Evolutionary conservation across 2,888 invertebrate genomes (phyloP).

Genomic region (Platycheirus albimanus): DNA sequence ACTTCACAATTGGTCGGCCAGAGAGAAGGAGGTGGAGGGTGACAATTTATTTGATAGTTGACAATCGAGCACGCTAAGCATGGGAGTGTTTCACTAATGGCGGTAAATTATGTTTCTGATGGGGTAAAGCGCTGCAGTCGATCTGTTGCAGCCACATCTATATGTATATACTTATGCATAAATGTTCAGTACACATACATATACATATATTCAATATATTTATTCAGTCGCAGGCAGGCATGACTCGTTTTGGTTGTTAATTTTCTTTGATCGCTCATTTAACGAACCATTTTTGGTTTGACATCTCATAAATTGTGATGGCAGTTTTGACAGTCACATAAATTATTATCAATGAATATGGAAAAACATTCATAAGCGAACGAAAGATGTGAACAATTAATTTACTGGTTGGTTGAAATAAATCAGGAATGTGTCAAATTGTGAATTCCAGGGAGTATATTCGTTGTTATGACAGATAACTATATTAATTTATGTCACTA

Average conservation of each 20-base stretch:
- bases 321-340: slow-evolving; percentile 69
- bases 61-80: slow-evolving; percentile 72
- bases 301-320: slow-evolving; percentile 70
- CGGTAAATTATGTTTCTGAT: slow-evolving; percentile 70
- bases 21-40: background rate
- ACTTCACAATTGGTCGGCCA: slow-evolving; percentile 45
- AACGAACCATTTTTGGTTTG: slow-evolving; percentile 71
- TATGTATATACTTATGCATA: slow-evolving; percentile 5
- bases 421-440: slow-evolving; percentile 63
- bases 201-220: no score
- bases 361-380: slow-evolving; percentile 29
- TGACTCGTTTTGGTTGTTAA: slow-evolving; percentile 64
- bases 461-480: slow-evolving; percentile 61
- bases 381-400: slow-evolving; percentile 66
- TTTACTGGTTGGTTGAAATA: slow-evolving; percentile 65
- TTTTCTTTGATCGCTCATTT: slow-evolving; percentile 73
- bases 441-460: slow-evolving; percentile 48
- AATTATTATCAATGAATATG: slow-evolving; percentile 62
- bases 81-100: slow-evolving; percentile 71
- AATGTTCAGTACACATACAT: no score
- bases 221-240: background rate
- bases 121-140: slow-evolving; percentile 25
- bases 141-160: slow-evolving; percentile 31
- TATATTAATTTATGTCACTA: slow-evolving; percentile 63
- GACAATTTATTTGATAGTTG: slow-evolving; percentile 72